Conservation (phyloP, 2,888 invertebrate genomes). For the Drosophila fulvimacula region DNA sequence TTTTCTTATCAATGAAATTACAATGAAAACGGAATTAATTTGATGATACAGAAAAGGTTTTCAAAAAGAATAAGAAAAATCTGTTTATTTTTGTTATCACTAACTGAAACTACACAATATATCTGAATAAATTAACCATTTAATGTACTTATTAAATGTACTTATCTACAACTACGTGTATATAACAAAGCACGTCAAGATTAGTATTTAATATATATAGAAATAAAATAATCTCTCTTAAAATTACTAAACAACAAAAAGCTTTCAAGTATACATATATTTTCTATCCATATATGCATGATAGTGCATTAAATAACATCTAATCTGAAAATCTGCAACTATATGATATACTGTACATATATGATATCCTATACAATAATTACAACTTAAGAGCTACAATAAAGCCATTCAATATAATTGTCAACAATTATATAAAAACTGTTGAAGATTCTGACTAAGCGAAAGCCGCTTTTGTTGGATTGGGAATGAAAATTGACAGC, state of each 20-base stretch:
- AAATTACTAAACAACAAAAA: neutral
- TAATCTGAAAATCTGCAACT: neutral
- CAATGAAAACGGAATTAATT: no score
- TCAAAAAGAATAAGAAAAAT: neutral
- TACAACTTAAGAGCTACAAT: conserved; percentile 11
- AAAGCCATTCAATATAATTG: neutral
- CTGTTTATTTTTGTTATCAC: neutral
- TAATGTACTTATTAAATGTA: no score
- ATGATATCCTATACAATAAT: neutral
- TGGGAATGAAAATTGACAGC: conserved; percentile 73
- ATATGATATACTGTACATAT: no score
- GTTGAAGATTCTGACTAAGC: conserved; percentile 13
- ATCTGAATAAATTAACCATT: neutral
- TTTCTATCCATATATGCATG: neutral
- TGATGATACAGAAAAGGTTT: neutral
- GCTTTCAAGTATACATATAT: neutral
- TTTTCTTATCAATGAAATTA: no score
- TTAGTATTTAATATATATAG: neutral
- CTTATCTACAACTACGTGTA: no score
- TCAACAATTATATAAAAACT: neutral
- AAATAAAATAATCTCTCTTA: neutral
- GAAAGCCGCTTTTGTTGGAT: conserved; percentile 64
- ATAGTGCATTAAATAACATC: neutral
- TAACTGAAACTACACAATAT: neutral
- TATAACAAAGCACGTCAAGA: neutral